These are phyloP conservation scores for Umimayanthus chanpuru DNA, from an alignment of 92 coral and sea anemone genomes.

Conservation along the genomic window DNA sequence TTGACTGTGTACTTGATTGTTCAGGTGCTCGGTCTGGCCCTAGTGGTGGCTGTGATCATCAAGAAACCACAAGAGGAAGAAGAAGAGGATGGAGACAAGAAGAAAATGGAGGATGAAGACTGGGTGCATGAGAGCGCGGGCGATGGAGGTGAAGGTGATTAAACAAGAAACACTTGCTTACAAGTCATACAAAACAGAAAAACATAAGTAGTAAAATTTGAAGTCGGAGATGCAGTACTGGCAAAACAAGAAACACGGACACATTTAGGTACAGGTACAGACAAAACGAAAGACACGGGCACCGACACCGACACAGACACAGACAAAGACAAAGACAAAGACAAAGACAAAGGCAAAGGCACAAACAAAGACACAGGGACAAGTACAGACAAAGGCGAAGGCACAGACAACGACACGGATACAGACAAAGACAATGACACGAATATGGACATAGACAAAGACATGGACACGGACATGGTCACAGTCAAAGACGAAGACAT, in stretches of 20 bases:
- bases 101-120: conserved; percentile 78
- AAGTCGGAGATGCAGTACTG: not conserved
- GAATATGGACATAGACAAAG: not conserved
- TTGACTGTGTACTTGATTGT: not conserved
- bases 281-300: not conserved
- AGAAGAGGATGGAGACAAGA: conserved; percentile 72
- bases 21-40: conserved; percentile 84
- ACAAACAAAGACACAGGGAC: not conserved
- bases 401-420: too few relatives aligned
- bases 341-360: not conserved
- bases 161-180: not conserved
- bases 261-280: not conserved
- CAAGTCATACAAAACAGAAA: not conserved
- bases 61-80: conserved; percentile 94
- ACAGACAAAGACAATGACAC: too few relatives aligned
- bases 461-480: too few relatives aligned
- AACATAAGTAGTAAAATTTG: too few relatives aligned
- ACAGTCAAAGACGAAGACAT: too few relatives aligned
- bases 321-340: not conserved
- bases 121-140: conserved; percentile 61
- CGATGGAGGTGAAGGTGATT: not conserved
- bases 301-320: not conserved
- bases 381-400: too few relatives aligned
- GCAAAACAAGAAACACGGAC: not conserved
- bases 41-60: conserved; percentile 83